Percentiles rank a stretch among this genome's conserved stretches.
phyloP scores from a whole-genome alignment of 2,888 invertebrate species.

The Campopleginae sp. region DNA sequence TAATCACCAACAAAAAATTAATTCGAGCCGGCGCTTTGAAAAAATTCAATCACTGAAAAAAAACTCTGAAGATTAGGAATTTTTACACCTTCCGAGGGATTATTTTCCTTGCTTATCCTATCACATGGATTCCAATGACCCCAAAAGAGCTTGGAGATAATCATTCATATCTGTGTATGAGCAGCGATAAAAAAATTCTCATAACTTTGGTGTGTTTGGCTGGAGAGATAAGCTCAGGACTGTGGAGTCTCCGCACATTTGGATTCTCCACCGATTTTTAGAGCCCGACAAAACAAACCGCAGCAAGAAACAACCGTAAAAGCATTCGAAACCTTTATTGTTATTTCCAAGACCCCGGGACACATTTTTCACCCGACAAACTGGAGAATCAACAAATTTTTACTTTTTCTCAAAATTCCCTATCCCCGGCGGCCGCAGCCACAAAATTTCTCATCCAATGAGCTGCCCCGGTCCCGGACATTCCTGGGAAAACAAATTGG shows the following conservation, averaged over 20 bases:
- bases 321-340: not conserved
- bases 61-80: not conserved
- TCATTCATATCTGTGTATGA: not conserved
- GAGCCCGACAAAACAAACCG: constrained; percentile 11
- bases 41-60: not conserved
- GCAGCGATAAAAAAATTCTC: not conserved
- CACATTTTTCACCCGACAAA: not conserved
- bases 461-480: too few species aligned
- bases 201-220: not conserved
- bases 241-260: not conserved
- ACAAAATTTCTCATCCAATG: too few species aligned
- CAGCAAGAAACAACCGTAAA: not conserved
- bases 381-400: not conserved
- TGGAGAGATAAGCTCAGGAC: not conserved
- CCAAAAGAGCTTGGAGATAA: not conserved
- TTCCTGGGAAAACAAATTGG: too few species aligned
- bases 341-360: not conserved
- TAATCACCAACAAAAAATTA: not conserved
- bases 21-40: not conserved
- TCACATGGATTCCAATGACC: not conserved
- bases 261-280: not conserved
- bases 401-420: too few species aligned
- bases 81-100: not conserved
- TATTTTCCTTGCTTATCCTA: not conserved
- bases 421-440: too few species aligned